A percentile compares a stretch with the other conserved stretches of the same genome.
Evolutionary conservation across 2,888 invertebrate genomes (phyloP).

Genomic region (Aleiodes alternator): DNA sequence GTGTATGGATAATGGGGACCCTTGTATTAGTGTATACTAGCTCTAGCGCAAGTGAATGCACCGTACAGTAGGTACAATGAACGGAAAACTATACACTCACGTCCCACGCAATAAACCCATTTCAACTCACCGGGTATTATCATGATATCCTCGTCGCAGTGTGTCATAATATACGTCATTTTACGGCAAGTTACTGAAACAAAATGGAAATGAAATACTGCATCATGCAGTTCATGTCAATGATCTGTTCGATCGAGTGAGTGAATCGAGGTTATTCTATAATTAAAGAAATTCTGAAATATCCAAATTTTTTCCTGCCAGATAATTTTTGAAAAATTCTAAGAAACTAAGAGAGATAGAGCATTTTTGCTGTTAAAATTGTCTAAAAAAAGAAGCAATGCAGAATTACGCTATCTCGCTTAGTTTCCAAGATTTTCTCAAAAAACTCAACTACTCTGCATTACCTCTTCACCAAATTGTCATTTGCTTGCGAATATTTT

Average conservation of each 20-base stretch:
- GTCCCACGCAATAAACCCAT: neutral
- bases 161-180: constrained; percentile 9
- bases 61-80: neutral
- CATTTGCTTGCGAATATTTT: too few species aligned
- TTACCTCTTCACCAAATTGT: too few species aligned
- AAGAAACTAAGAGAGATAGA: too few species aligned
- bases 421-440: too few species aligned
- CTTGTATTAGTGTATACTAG: constrained; percentile 8
- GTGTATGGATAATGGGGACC: constrained; percentile 2
- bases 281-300: too few species aligned
- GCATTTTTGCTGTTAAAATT: too few species aligned
- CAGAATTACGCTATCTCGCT: too few species aligned
- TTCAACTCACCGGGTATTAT: constrained; percentile 22
- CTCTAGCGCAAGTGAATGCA: constrained; percentile 17
- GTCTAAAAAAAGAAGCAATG: too few species aligned
- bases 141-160: constrained; percentile 16
- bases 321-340: too few species aligned
- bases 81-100: constrained; percentile 3
- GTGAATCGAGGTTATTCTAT: too few species aligned
- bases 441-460: too few species aligned
- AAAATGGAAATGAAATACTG: neutral
- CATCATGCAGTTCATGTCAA: neutral
- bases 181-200: neutral
- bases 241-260: neutral
- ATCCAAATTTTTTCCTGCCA: too few species aligned